phyloP scores from a whole-genome alignment of 2,888 invertebrate genomes.

The Pachycephus smyrnensis region DNA sequence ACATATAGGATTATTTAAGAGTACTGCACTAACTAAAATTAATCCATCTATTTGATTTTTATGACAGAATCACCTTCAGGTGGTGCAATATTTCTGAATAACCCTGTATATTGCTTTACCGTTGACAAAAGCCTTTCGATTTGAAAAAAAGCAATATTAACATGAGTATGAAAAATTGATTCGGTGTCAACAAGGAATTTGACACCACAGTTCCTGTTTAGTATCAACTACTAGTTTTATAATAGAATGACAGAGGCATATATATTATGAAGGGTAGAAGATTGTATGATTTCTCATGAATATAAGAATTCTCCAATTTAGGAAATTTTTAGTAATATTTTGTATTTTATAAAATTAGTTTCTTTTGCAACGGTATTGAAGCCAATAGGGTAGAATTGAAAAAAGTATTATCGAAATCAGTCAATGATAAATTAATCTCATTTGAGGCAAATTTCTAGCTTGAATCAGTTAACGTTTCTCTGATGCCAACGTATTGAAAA shows the following conservation, averaged over 20 bases:
- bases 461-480: neutral
- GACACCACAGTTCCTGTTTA: neutral
- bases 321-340: neutral
- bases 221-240: neutral
- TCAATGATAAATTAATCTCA: neutral
- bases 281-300: no score
- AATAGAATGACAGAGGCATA: neutral
- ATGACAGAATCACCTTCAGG: neutral
- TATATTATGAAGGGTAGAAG: neutral
- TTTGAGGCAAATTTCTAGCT: no score
- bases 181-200: neutral
- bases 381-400: neutral
- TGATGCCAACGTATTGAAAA: neutral
- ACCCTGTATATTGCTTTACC: neutral
- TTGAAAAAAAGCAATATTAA: neutral
- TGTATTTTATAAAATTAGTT: neutral
- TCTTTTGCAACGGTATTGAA: neutral
- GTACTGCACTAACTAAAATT: neutral
- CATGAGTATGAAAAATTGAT: neutral
- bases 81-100: neutral
- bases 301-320: neutral
- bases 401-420: neutral
- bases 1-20: neutral
- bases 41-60: neutral
- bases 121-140: neutral